Evolutionary conservation across 2,113 vertebrate species (phyloP).

Genomic region (Etheostoma cragini): DNA sequence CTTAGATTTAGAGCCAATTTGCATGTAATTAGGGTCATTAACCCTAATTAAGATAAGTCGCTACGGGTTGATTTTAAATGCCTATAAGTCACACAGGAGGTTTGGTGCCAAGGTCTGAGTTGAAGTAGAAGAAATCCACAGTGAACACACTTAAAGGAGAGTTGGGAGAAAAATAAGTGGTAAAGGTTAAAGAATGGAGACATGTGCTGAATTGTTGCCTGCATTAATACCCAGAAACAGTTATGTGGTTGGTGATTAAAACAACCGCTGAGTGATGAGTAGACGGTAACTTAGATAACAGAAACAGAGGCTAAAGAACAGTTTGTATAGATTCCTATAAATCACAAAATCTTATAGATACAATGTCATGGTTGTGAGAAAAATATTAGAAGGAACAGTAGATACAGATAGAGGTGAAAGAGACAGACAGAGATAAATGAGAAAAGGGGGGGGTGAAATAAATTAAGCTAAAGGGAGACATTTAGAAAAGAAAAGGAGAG

Average conservation of each 20-base stretch:
- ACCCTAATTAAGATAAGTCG: conserved; percentile 8
- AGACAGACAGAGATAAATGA: background rate
- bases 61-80: background rate
- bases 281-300: background rate
- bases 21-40: conserved; percentile 32
- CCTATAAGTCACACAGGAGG: background rate
- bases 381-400: background rate
- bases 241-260: no score
- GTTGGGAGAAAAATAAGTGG: background rate
- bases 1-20: conserved; percentile 40
- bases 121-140: background rate
- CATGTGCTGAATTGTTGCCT: background rate
- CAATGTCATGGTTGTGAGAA: background rate
- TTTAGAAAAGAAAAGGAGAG: background rate
- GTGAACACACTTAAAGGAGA: conserved; percentile 3
- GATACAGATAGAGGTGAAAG: background rate
- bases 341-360: background rate
- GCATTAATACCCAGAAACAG: background rate
- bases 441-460: background rate
- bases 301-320: background rate
- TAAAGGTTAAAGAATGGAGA: background rate
- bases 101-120: background rate
- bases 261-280: background rate
- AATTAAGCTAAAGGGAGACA: background rate
- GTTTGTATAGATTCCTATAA: conserved; percentile 9